Evolutionary conservation across 2,888 invertebrate genomes (phyloP).

Genomic region (Elegia similella): DNA sequence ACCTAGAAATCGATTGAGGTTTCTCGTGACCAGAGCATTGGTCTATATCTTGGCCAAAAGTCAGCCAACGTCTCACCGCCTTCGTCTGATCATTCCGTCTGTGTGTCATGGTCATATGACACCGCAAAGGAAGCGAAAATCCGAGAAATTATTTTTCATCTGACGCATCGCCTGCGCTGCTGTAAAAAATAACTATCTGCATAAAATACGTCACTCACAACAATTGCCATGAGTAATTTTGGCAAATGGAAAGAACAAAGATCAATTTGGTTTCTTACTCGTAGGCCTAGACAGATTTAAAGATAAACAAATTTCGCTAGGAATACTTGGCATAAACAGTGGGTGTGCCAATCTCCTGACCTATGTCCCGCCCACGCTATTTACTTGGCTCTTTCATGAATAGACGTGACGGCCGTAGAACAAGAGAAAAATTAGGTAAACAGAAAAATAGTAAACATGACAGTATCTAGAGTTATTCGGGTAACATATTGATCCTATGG

Average conservation of each 20-base stretch:
- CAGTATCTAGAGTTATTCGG: too few relatives aligned
- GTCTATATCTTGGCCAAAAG: too few relatives aligned
- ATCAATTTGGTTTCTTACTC: neutral
- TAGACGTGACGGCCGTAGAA: neutral
- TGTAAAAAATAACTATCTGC: neutral
- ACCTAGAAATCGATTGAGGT: too few relatives aligned
- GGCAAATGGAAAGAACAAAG: neutral
- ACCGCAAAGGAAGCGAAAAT: neutral
- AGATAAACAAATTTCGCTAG: constrained; percentile 21
- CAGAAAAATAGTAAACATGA: neutral
- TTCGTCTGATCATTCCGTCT: neutral
- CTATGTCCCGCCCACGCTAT: constrained; percentile 47
- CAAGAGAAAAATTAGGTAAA: neutral
- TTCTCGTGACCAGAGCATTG: too few relatives aligned
- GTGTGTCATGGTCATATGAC: constrained; percentile 3
- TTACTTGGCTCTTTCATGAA: constrained; percentile 4
- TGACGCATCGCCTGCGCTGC: neutral
- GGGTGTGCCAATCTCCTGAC: constrained; percentile 59
- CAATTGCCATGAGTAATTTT: neutral
- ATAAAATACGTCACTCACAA: neutral
- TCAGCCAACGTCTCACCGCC: neutral
- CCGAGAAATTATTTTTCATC: neutral
- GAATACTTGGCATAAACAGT: constrained; percentile 43
- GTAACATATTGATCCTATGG: too few relatives aligned
- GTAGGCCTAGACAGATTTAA: constrained; percentile 30